Base-by-base conservation (phyloP, 2,797 vertebrate species). In the Microtus obscurus region DNA sequence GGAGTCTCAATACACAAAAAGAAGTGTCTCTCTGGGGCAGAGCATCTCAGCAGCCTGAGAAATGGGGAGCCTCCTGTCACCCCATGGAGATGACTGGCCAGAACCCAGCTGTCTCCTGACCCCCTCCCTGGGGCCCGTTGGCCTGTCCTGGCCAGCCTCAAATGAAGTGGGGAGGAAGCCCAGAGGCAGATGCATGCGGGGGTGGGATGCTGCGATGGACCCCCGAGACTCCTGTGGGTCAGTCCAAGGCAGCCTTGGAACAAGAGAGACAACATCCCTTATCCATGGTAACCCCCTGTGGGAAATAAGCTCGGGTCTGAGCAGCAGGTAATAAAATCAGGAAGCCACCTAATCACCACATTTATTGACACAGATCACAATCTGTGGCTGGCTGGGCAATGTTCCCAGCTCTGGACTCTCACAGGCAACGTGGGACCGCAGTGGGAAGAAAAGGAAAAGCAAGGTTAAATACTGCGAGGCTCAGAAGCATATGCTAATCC, bases 321-420 rank as follows among this genome's bases (percentile, higher is more conserved):
- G 73, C 80, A 93, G 88, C 74, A 77, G 92, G 69, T 91, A 79
- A 78, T 85, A 77, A 94, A 83, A 92, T 81, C 61, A 89, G 87
- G 71, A 91, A 76, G 63, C 37, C 48, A 34, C 43, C 23, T 69
- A 43, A 79, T 51, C 1, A 0, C 56, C 29, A 6, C 45, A 11
- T 61, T 48, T 51, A 83, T 40, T 79, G 91, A 87, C 89, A 86
- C 31, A 61, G 67, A 91, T 63, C 56, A 10, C 53, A 45, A 51
- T 71, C 63, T 13, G 48, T 16, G 63, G 40, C 63, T 37, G n/a
- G 2, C 5, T 21, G 34, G 7, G 37, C 8, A 5, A 19, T 34
- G 9, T 51, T n/a, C 2, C 34, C 82, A 45, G 40, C 13, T 37
- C 9, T 9, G 3, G 45, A 23, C 80, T 45, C 1, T 53, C 37